Evolutionary conservation across 2,888 invertebrate species (phyloP), one percentile per base, ranked within the genome.

Genomic region (Trissolcus japonicus): DNA sequence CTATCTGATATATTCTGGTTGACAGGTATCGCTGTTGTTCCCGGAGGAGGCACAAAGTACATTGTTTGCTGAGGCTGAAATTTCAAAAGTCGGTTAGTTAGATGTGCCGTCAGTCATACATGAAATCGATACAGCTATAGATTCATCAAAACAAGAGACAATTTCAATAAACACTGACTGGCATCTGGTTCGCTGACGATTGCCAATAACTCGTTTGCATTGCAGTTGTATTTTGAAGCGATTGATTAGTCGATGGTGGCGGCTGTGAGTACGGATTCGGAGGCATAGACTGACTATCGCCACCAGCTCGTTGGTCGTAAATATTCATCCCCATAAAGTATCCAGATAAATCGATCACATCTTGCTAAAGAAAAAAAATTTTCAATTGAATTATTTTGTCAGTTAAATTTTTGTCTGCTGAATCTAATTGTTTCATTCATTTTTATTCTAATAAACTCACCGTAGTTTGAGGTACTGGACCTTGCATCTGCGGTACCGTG

Each of bases 261-360:
- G 84, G 82, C 43, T 83, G 82, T 3, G 84, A 82, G 61, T 83
- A 85, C 13, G 87, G 80, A 67, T 87, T 86, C 9, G 85, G 82
- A 41, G 84, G 84, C 13, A 85, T 83, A 0, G 85, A 66, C 60
- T 87, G 87, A 75, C 77, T 82, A 43, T 85, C 85, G 16, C 83
- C 85, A 13, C 74, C 69, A 55, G 78, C 81, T 9, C 87, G 83
- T 60, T 87, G 87, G 57, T 88, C 87, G 69, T 88, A 88, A 25
- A 88, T 82, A 76, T 86, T 87, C 86, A 88, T 86, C 0, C 88
- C 87, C 85, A 88, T 84, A 61, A 88, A 88, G 65, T 87, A 87
- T 19, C 86, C 86, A 7, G 88, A 85, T 35, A 88, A 79, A 55
- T 89, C 88, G 2, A 86, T 81, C 43, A 86, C 82, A 17, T 88